Percentiles rank a stretch among this genome's conserved stretches.
These are phyloP conservation scores for Kryptopterus vitreolus DNA, from an alignment of 2,797 vertebrate genomes.

Conservation along the genomic window DNA sequence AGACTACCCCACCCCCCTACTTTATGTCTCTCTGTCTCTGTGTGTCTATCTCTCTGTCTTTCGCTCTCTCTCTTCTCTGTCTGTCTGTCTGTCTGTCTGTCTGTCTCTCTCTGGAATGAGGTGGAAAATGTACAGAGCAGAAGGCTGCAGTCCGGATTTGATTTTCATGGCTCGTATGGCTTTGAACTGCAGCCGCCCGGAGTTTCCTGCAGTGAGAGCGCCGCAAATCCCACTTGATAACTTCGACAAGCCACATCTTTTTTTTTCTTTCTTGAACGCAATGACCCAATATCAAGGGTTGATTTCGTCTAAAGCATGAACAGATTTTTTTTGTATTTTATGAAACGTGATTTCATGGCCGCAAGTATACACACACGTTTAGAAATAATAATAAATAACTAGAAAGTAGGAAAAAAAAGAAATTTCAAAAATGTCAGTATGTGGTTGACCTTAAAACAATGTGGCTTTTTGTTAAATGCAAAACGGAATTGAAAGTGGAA, in stretches of 20 bases:
- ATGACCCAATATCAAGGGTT: slow-evolving; percentile 16
- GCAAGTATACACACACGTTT: not conserved
- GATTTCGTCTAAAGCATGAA: not conserved
- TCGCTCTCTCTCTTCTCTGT: slow-evolving; percentile 68
- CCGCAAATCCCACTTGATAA: slow-evolving; percentile 99
- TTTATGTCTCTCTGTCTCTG: not conserved
- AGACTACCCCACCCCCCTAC: slow-evolving; percentile 65
- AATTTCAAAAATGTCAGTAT: not conserved
- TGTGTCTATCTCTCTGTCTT: slow-evolving; percentile 67
- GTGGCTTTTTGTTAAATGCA: not conserved
- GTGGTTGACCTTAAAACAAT: no score
- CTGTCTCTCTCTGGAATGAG: slow-evolving; percentile 78
- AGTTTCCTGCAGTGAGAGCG: slow-evolving; percentile 91
- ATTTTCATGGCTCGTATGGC: slow-evolving; percentile 96
- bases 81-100: slow-evolving; percentile 71
- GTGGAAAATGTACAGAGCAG: slow-evolving; percentile 84
- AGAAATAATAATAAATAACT: not conserved
- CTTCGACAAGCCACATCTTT: slow-evolving; percentile 94
- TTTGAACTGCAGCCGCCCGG: slow-evolving; percentile 95
- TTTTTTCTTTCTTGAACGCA: slow-evolving; percentile 71
- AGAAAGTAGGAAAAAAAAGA: not conserved
- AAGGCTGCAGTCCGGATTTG: slow-evolving; percentile 89
- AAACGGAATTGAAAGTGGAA: not conserved
- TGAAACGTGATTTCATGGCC: not conserved
- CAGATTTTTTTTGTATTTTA: slow-evolving; percentile 24